These are phyloP conservation scores for Choloepus didactylus DNA, from an alignment of 2,797 vertebrate species.

Conservation along the genomic window DNA sequence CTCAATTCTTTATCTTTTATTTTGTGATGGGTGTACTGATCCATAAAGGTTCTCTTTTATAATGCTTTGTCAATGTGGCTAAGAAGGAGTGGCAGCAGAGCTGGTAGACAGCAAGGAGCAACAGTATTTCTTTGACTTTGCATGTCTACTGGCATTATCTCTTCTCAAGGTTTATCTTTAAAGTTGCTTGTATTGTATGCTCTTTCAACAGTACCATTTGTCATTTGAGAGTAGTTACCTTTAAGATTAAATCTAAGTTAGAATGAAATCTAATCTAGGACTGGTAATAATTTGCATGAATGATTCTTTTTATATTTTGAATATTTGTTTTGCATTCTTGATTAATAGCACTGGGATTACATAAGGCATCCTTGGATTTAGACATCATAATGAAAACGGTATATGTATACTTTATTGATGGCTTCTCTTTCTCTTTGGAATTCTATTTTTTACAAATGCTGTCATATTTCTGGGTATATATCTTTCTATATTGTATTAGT, in stretches of 20 bases:
- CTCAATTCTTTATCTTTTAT: neutral
- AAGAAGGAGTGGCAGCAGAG: neutral
- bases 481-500: neutral
- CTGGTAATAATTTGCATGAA: neutral
- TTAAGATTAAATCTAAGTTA: conserved; percentile 29
- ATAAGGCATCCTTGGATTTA: neutral
- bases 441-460: neutral
- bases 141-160: too few species aligned
- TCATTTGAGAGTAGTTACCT: neutral
- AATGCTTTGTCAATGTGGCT: neutral
- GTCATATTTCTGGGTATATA: neutral
- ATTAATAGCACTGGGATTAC: neutral
- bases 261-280: too few species aligned
- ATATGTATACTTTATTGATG: neutral
- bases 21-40: neutral
- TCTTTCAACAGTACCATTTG: neutral
- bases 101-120: neutral
- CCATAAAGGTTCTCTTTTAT: too few species aligned
- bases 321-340: conserved; percentile 10
- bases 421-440: neutral
- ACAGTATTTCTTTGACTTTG: neutral
- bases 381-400: neutral
- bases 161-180: neutral
- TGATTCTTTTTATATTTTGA: neutral
- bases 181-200: neutral